A percentile compares a stretch with the other conserved stretches of the same genome.
Conservation (phyloP, 2,888 invertebrate genomes). For the Autographa gamma region DNA sequence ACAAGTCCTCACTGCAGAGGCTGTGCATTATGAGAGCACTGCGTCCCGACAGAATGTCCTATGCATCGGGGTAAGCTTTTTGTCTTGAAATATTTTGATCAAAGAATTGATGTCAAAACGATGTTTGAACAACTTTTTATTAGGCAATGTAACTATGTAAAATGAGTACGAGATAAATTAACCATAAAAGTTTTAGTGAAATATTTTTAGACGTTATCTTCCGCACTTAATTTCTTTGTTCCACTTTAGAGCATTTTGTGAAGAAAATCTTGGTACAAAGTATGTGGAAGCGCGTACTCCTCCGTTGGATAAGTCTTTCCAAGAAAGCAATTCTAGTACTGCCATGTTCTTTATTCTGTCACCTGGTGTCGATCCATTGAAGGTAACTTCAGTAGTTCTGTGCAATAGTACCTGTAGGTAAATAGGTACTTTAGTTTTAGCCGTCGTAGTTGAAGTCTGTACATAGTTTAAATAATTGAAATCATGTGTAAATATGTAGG, state of each 20-base stretch:
- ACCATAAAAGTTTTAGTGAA: neutral
- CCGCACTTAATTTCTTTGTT: neutral
- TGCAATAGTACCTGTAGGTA: neutral
- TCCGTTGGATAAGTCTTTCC: conserved; percentile 95
- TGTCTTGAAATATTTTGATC: neutral
- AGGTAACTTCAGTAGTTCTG: conserved; percentile 82
- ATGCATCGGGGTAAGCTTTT: conserved; percentile 92
- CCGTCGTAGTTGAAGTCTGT: neutral
- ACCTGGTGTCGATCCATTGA: conserved; percentile 97
- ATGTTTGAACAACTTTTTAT: neutral
- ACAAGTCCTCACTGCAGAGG: conserved; percentile 94
- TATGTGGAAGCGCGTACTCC: conserved; percentile 94
- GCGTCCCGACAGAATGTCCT: conserved; percentile 97
- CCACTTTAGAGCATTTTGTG: conserved; percentile 92
- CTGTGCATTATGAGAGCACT: conserved; percentile 97
- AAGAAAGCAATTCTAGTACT: conserved; percentile 95
- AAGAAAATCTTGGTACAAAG: conserved; percentile 95
- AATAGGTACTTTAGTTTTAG: neutral
- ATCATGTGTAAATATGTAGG: no score
- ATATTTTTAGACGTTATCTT: neutral
- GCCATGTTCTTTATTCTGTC: conserved; percentile 98
- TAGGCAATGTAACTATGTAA: no score
- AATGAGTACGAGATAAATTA: no score
- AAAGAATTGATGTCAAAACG: neutral
- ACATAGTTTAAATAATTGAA: no score